Conservation (phyloP, 2,113 vertebrate genomes). For the Aramus guarauna region DNA sequence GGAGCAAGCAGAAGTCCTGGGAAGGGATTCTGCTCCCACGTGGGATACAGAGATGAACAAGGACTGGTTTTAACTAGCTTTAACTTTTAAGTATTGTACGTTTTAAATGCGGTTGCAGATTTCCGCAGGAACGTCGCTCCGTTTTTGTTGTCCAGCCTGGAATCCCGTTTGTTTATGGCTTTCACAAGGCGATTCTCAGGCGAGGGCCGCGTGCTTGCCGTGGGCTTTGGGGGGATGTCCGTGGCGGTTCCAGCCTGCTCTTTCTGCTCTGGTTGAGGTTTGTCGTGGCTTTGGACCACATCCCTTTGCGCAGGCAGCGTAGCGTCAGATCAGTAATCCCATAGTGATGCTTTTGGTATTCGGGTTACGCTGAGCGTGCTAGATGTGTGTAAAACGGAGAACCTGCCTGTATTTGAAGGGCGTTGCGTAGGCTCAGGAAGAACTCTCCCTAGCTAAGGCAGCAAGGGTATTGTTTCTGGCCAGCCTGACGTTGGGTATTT, state of each 20-base stretch:
- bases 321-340: too few species aligned
- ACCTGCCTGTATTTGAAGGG: neutral
- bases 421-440: neutral
- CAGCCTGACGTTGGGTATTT: neutral
- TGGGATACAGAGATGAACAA: neutral
- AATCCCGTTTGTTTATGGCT: neutral
- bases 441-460: neutral
- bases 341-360: accelerated
- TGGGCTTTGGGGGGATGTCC: neutral
- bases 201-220: neutral
- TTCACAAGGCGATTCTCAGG: neutral
- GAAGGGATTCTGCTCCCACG: neutral
- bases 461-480: neutral
- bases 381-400: neutral
- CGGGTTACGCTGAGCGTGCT: neutral
- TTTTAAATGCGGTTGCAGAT: neutral
- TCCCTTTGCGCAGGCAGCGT: too few species aligned
- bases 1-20: neutral
- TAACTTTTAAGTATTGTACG: neutral
- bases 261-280: neutral
- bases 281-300: neutral
- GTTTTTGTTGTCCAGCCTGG: neutral
- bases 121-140: neutral
- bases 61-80: neutral
- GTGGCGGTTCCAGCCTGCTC: neutral